Evolutionary conservation across 2,113 vertebrate species (phyloP), one percentile per base, ranked within the genome.

Genomic region (Oxyruncus cristatus): DNA sequence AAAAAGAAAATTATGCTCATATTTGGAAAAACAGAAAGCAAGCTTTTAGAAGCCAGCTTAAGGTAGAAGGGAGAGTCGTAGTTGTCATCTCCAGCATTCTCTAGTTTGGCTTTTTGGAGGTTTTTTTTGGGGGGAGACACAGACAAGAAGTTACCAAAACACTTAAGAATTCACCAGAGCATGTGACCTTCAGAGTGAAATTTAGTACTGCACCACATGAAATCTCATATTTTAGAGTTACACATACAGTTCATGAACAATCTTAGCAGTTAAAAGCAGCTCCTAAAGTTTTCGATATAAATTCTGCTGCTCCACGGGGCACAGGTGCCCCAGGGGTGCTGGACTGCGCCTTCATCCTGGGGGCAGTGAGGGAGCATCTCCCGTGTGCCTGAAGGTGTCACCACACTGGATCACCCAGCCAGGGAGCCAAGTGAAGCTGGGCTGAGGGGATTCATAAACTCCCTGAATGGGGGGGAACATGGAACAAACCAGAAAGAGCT

Each of bases 301-400:
- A 62, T 66, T 61, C 50, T 66, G 14, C 56, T 56, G 33, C 23
- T 75, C 26, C 4, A 2, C 8, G 14, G 11, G 24, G 20, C 1
- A 6, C 0, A 0, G 44, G 24, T 72, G 18, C n/a, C 9, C 6
- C 16, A 17, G 0, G 24, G 32, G 19, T 86, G 8, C 39, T 37
- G 14, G 28, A 33, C 12, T 41, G 50, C 14, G 35, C 20, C 32
- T 44, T 23, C 50, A 71, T 13, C 17, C 49, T 4, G 1, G 11
- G 46, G 49, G 3, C 41, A 56, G 22, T 18, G n/a, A 1, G 1
- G 44, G 33, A 46, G 16, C 7, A 13, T 42, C 20, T n/a, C 26
- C 12, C 12, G 8, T 17, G 16, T 3, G 24, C 37, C 46, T 68
- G 30, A n/a, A 47, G 47, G 21, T 70, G 41, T 44, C 65, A 50